These are phyloP conservation scores for Craseonycteris thonglongyai DNA, from an alignment of 2,113 vertebrate species.

Conservation along the genomic window DNA sequence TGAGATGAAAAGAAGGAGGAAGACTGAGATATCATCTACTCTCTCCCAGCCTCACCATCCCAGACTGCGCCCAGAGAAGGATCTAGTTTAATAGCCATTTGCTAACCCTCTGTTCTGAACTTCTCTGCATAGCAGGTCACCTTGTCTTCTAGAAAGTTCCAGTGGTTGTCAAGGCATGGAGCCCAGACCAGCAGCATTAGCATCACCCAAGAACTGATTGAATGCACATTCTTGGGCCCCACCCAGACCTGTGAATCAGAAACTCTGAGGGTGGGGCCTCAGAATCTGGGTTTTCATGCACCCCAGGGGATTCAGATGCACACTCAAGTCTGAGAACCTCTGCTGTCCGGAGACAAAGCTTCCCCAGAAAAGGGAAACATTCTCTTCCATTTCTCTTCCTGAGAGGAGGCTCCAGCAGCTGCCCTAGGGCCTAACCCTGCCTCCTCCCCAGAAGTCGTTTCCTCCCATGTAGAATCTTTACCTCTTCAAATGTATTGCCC, in stretches of 20 bases:
- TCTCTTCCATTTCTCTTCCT: neutral
- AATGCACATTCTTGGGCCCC: neutral
- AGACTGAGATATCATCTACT: neutral
- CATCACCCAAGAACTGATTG: neutral
- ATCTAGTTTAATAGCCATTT: neutral
- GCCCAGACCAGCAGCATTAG: neutral
- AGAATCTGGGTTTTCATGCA: neutral
- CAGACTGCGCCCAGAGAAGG: neutral
- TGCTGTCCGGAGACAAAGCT: neutral
- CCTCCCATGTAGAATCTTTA: slow-evolving; percentile 3
- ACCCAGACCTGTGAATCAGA: neutral
- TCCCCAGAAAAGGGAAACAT: neutral
- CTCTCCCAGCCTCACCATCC: neutral
- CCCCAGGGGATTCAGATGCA: neutral
- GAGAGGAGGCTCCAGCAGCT: neutral
- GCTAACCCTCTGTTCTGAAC: neutral
- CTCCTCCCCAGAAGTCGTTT: slow-evolving; percentile 30
- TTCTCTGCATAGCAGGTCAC: neutral
- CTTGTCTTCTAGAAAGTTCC: neutral
- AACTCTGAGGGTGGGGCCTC: neutral
- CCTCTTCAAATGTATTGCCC: slow-evolving; percentile 6
- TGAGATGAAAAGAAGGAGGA: neutral
- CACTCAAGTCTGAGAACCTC: neutral
- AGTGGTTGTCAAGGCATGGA: neutral
- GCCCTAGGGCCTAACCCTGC: neutral